phyloP scores from a whole-genome alignment of 1,140 invertebrate genomes.

The Euura lappo region DNA sequence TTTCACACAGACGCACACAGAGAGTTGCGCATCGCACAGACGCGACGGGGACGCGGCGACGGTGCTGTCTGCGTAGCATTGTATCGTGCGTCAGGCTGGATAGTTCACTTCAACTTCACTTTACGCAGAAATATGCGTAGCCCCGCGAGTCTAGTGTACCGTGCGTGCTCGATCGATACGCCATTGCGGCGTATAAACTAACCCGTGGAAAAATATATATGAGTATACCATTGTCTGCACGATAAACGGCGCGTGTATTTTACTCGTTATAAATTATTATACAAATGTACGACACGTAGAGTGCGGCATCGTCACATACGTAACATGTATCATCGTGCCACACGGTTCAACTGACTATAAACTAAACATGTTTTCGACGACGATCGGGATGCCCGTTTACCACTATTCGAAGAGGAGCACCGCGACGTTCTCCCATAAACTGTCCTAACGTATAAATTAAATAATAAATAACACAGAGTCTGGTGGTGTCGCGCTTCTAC shows the following conservation, averaged over 20 bases:
- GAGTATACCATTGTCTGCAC: not conserved
- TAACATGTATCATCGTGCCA: too few species aligned
- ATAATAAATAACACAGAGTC: too few species aligned
- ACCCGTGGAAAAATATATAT: not conserved
- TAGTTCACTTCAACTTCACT: constrained; percentile 32
- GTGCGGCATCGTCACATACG: too few species aligned
- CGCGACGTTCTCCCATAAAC: not conserved
- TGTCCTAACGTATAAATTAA: not conserved
- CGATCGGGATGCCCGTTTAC: not conserved
- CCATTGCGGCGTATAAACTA: constrained; percentile 43
- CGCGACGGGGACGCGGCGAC: constrained; percentile 22
- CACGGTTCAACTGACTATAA: too few species aligned
- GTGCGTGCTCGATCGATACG: constrained; percentile 51
- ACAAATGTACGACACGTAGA: too few species aligned
- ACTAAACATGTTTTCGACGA: not conserved
- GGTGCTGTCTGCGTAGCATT: constrained; percentile 27
- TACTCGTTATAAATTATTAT: too few species aligned
- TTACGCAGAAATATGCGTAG: constrained; percentile 40
- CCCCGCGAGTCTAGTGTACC: constrained; percentile 37
- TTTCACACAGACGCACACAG: not conserved
- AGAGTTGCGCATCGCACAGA: not conserved
- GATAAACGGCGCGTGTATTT: too few species aligned
- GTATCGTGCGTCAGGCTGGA: constrained; percentile 35
- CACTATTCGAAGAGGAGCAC: not conserved
- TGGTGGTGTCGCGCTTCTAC: too few species aligned